Conservation (phyloP, 2,113 vertebrate genomes). For the Turnix velox region DNA sequence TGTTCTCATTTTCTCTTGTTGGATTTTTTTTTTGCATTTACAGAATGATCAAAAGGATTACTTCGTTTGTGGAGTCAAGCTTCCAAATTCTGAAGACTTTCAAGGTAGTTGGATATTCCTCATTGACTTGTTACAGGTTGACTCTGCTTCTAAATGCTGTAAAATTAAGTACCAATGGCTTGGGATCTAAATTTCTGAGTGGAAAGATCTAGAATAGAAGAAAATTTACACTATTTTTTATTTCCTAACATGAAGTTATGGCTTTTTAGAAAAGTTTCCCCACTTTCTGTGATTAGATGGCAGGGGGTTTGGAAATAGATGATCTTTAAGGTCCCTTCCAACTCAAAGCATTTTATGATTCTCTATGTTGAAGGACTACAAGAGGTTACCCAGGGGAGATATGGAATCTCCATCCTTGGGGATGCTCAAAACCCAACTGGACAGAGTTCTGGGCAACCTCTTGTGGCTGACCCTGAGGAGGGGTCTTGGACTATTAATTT, state of each 20-base stretch:
- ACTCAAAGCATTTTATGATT: no score
- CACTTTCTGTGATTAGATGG: not conserved
- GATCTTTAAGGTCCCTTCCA: no score
- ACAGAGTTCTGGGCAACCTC: not conserved
- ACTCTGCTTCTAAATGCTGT: not conserved
- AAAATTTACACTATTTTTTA: not conserved
- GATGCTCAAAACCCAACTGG: not conserved
- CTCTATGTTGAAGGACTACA: not conserved
- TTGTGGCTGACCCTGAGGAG: not conserved
- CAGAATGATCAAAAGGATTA: conserved; percentile 95
- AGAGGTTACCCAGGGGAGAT: not conserved
- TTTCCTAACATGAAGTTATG: not conserved
- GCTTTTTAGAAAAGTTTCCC: not conserved
- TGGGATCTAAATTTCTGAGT: not conserved
- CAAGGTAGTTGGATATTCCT: conserved; percentile 83
- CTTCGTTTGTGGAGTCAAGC: conserved; percentile 95
- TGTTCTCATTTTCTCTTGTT: conserved; percentile 25
- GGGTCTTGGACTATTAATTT: fast-evolving
- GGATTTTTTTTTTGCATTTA: conserved; percentile 65
- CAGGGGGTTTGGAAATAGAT: no score
- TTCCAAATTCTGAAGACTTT: conserved; percentile 99
- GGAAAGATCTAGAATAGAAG: not conserved
- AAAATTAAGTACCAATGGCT: not conserved
- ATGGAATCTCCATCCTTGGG: not conserved
- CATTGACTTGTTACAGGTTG: not conserved